phyloP scores from a whole-genome alignment of 2,797 vertebrate genomes.

The Hirundo rustica region DNA sequence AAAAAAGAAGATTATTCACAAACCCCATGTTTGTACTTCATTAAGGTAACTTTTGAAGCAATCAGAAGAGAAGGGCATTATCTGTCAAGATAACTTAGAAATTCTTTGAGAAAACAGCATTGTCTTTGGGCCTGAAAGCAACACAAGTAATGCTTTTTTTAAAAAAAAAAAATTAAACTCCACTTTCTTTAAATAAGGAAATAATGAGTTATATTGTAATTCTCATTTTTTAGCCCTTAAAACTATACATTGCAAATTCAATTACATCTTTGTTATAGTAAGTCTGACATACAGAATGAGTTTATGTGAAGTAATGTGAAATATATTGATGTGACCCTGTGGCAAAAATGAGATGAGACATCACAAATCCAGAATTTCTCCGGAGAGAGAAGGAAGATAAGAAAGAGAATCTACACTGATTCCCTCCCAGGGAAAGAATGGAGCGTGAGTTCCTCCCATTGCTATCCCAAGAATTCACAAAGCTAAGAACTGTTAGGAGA shows the following conservation, averaged over 20 bases:
- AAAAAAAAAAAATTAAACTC: neutral
- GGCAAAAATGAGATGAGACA: neutral
- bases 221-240: neutral
- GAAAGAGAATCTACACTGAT: neutral
- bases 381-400: neutral
- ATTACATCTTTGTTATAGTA: neutral
- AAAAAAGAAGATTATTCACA: neutral
- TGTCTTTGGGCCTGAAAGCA: neutral
- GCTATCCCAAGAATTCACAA: neutral
- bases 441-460: neutral
- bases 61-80: neutral
- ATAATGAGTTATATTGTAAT: neutral
- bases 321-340: neutral
- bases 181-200: neutral
- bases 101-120: neutral
- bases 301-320: neutral
- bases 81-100: neutral
- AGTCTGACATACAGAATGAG: neutral
- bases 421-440: neutral
- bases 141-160: neutral
- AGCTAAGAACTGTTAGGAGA: neutral
- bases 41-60: neutral
- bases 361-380: neutral
- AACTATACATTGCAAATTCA: neutral
- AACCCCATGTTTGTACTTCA: neutral